phyloP scores from a whole-genome alignment of 1,140 invertebrate genomes.

The honey bee (Apis mellifera) region Amel_HAv3.1 CM009936.2:14449001-14449500 shows the following conservation, averaged over 20 bases:
- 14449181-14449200: background rate
- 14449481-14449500: background rate
- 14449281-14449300: background rate
- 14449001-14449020: too few species aligned
- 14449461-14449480: too few species aligned
- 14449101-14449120: too few species aligned
- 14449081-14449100: too few species aligned
- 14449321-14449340: background rate
- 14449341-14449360: background rate
- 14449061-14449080: too few species aligned
- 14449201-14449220: background rate
- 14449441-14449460: background rate
- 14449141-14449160: background rate
- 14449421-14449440: slow-evolving; percentile 3
- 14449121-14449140: too few species aligned
- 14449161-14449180: background rate
- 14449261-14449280: too few species aligned
- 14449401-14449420: slow-evolving; percentile 15
- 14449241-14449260: too few species aligned
- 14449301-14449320: too few species aligned
- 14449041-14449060: too few species aligned
- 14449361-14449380: slow-evolving; percentile 13
- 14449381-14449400: slow-evolving; percentile 1
- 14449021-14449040: too few species aligned
- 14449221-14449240: too few species aligned